Evolutionary conservation across 2,113 vertebrate genomes (phyloP).

Genomic region (Eira barbara): DNA sequence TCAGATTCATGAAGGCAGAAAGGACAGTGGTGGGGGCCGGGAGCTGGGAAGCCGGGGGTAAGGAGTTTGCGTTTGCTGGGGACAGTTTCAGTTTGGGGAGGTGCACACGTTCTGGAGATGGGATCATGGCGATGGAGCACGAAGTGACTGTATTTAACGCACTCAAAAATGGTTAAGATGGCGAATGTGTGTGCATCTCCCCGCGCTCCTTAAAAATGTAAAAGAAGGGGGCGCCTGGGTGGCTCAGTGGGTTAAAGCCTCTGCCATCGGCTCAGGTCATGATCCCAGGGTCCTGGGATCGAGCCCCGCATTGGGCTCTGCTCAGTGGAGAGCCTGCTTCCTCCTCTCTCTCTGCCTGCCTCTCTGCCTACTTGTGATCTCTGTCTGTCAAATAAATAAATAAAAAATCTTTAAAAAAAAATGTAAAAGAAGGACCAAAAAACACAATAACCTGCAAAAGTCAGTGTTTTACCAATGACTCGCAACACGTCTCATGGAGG

Average conservation of each 20-base stretch:
- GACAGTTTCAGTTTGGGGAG: background rate
- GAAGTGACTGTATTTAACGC: rapidly evolving
- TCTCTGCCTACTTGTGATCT: too few relatives aligned
- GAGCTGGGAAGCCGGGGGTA: rapidly evolving
- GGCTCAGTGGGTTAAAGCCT: too few relatives aligned
- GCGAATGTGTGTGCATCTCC: background rate
- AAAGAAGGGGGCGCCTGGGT: too few relatives aligned
- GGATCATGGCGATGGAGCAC: rapidly evolving
- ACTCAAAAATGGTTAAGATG: background rate
- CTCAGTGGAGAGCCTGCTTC: too few relatives aligned
- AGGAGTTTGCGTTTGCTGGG: rapidly evolving
- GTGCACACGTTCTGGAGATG: rapidly evolving
- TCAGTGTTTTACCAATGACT: background rate
- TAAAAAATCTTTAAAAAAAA: too few relatives aligned
- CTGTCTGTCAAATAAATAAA: too few relatives aligned
- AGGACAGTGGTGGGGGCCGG: rapidly evolving
- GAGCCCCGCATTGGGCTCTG: too few relatives aligned
- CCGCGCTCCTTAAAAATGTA: background rate
- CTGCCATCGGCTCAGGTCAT: too few relatives aligned
- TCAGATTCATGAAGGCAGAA: background rate
- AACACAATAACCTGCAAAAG: background rate
- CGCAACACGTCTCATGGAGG: rapidly evolving
- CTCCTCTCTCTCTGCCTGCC: too few relatives aligned
- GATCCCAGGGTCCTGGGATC: too few relatives aligned
- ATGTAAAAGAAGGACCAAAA: background rate